Evolutionary conservation across 2,888 invertebrate species (phyloP), one percentile per base, ranked within the genome.

Genomic region (Dicyrtomina minuta): DNA sequence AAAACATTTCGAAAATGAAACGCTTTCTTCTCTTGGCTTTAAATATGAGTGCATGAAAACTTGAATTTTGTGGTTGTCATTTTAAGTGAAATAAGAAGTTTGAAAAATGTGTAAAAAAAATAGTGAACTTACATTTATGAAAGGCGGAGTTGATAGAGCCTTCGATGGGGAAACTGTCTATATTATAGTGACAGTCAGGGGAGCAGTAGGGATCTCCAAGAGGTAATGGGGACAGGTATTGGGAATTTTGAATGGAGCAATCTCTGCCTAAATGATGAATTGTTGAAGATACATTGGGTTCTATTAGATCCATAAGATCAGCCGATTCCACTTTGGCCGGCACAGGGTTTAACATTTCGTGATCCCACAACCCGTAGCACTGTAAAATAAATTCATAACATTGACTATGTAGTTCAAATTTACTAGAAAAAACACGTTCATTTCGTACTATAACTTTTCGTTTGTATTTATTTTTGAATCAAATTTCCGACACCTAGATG

Each of bases 311-410:
- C 65, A 65, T 26, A 4, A 77, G 73, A 49, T 76, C 77, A 1
- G 75, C 68, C 4, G 71, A 49, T 41, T 77, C 76, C 15, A 78
- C 60, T 58, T 77, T 78, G 5, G 71, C 72, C 2, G 67, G 70
- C 0, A 71, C 66, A 1, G 72, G 72, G 60, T 72, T 72, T 49
- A 73, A 62, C 53, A 64, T 59, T 26, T 77, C 76, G 17, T 70
- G 71, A 0, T 77, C 78, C 78, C 77, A 78, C 66, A 77, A 69
- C 15, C 74, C 73, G 26, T 73, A 74, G 43, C 67, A 74, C 74
- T 74, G 41, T 12, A 46, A 51, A 12, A 12, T 6, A n/a, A n/a
- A n/a, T n/a, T n/a, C n/a, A n/a, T n/a, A n/a, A n/a, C 20, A 13
- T 15, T 41, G 20, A 49, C 6, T 26, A 6, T 20, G 20, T 39